phyloP scores from a whole-genome alignment of 2,113 vertebrate species.

The Syngnathus scovelli region DNA sequence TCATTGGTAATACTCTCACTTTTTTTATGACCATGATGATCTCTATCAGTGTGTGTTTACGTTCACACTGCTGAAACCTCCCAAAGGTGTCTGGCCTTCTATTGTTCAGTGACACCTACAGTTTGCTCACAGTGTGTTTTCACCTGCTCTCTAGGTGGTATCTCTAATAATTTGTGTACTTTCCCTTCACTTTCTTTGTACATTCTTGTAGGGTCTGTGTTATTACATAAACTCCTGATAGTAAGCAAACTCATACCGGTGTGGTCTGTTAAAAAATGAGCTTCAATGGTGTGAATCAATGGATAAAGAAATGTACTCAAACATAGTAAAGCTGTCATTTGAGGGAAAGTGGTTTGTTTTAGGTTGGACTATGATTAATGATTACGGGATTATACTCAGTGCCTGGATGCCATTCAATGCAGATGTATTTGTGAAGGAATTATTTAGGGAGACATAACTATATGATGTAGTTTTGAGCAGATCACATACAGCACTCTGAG shows the following conservation, averaged over 20 bases:
- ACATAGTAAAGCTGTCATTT: constrained; percentile 17
- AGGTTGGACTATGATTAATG: neutral
- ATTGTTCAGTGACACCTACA: constrained; percentile 54
- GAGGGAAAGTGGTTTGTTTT: constrained; percentile 33
- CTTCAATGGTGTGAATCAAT: constrained; percentile 14
- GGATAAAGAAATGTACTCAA: constrained; percentile 21
- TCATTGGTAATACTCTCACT: constrained; percentile 36
- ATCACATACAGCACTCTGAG: too few relatives aligned
- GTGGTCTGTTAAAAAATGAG: neutral
- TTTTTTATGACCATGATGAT: constrained; percentile 40
- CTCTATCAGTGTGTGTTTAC: constrained; percentile 50
- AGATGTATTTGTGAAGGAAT: constrained; percentile 4
- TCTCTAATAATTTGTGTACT: constrained; percentile 13
- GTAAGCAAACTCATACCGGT: constrained; percentile 12
- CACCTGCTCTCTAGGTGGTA: constrained; percentile 40
- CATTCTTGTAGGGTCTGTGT: neutral
- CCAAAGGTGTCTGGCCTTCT: constrained; percentile 16
- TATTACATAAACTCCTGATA: constrained; percentile 31
- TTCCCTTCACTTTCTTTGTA: constrained; percentile 19
- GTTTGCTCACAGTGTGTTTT: constrained; percentile 44
- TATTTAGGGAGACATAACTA: neutral
- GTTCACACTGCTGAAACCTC: constrained; percentile 11
- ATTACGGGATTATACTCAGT: neutral
- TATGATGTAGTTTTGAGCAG: too few relatives aligned
- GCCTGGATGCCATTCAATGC: neutral